Conservation (phyloP, 23 tunicate species). For the Halocynthia roretzi region DNA sequence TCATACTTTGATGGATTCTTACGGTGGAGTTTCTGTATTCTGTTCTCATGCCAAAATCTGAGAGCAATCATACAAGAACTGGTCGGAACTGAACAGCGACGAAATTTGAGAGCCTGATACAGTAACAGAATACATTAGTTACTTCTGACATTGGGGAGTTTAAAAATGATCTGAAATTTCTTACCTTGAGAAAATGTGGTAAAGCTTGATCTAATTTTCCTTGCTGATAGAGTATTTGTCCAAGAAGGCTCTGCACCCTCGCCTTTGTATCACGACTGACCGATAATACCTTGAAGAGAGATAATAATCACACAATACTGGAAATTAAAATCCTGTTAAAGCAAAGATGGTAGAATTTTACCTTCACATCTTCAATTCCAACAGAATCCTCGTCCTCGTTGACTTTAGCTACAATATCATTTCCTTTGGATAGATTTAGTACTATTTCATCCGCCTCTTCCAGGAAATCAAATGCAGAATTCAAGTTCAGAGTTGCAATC, state of each 20-base stretch:
- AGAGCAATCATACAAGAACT: slow-evolving; percentile 3
- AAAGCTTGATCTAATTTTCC: slow-evolving; percentile 40
- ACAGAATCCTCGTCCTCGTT: slow-evolving; percentile 44
- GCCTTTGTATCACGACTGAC: slow-evolving; percentile 53
- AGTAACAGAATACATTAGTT: not conserved
- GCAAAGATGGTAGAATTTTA: not conserved
- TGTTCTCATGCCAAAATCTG: slow-evolving; percentile 24
- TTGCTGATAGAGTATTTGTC: slow-evolving; percentile 63
- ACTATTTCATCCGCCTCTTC: slow-evolving; percentile 62
- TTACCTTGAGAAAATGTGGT: slow-evolving; percentile 49
- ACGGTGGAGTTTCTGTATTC: slow-evolving; percentile 20
- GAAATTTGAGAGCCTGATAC: slow-evolving; percentile 29
- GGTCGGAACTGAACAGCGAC: slow-evolving; percentile 25
- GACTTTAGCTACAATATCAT: slow-evolving; percentile 60
- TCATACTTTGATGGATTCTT: slow-evolving; percentile 36
- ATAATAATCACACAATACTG: not conserved
- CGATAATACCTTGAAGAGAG: slow-evolving; percentile 32
- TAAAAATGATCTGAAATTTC: not conserved
- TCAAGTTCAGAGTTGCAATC: slow-evolving; percentile 30
- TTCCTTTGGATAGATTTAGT: slow-evolving; percentile 51
- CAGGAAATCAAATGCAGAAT: slow-evolving; percentile 32
- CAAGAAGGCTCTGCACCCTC: slow-evolving; percentile 40
- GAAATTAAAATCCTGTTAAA: not conserved
- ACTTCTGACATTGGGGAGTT: not conserved
- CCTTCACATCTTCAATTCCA: slow-evolving; percentile 43